These are phyloP conservation scores for Saturnia pavonia DNA, from an alignment of 2,888 invertebrate genomes.

Conservation along the genomic window DNA sequence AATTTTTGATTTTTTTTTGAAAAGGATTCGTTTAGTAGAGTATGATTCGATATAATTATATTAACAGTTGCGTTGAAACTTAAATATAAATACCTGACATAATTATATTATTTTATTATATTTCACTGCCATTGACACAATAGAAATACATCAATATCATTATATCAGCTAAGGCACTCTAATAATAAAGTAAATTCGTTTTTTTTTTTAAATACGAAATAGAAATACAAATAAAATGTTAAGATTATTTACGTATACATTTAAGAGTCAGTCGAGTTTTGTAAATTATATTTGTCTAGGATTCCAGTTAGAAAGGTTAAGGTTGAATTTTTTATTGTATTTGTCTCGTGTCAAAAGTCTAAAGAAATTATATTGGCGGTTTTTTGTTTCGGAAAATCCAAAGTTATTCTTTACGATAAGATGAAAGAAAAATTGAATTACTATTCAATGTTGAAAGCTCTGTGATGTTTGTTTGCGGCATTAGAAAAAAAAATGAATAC, in stretches of 20 bases:
- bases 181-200: not conserved
- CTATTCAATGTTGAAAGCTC: slow-evolving; percentile 59
- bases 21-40: not conserved
- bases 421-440: slow-evolving; percentile 68
- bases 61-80: not conserved
- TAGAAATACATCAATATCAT: not conserved
- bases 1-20: too few species aligned
- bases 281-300: slow-evolving; percentile 3
- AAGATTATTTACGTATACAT: not conserved
- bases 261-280: not conserved
- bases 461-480: slow-evolving; percentile 71
- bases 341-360: slow-evolving; percentile 6
- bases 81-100: not conserved
- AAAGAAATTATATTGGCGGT: not conserved
- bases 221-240: not conserved
- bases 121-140: not conserved
- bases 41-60: not conserved
- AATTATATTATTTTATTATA: not conserved
- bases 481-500: slow-evolving; percentile 67
- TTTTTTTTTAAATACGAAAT: not conserved
- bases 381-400: slow-evolving; percentile 5
- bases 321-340: slow-evolving; percentile 1
- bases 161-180: not conserved
- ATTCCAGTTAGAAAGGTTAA: not conserved
- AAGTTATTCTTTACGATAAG: slow-evolving; percentile 33